phyloP scores from a whole-genome alignment of 2,113 vertebrate genomes.

The Leptobrachium leishanense region DNA sequence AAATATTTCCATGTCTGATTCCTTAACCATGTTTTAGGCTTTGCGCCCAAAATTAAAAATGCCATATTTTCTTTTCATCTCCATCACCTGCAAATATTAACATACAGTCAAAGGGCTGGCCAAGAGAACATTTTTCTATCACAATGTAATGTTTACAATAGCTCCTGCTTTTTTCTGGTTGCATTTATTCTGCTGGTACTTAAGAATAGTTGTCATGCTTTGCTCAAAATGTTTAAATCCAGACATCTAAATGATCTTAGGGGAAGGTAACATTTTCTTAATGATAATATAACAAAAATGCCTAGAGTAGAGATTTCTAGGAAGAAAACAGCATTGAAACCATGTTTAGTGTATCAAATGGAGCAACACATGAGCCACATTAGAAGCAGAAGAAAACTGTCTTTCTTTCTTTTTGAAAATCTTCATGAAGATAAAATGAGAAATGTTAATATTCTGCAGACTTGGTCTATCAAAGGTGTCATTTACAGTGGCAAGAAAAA shows the following conservation, averaged over 20 bases:
- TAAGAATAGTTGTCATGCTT: constrained; percentile 21
- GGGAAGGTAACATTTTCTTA: too few species aligned
- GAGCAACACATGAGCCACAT: too few species aligned
- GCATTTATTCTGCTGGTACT: constrained; percentile 11
- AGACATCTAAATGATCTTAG: background rate
- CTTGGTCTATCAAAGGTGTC: too few species aligned
- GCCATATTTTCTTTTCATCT: constrained; percentile 38
- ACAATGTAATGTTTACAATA: constrained; percentile 43
- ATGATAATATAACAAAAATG: too few species aligned
- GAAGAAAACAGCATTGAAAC: too few species aligned
- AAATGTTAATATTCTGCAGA: too few species aligned
- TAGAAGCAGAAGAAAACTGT: too few species aligned
- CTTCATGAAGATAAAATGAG: too few species aligned
- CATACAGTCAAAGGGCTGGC: constrained; percentile 25
- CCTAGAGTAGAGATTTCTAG: too few species aligned
- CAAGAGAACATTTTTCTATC: constrained; percentile 36
- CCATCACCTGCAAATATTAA: constrained; percentile 43
- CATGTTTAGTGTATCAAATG: too few species aligned
- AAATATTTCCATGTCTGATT: constrained; percentile 29
- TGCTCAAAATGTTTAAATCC: background rate
- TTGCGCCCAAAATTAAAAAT: constrained; percentile 22
- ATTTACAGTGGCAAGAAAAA: too few species aligned
- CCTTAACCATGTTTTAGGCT: constrained; percentile 28
- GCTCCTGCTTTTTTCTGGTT: background rate
- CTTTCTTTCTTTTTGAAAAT: too few species aligned